Evolutionary conservation across 2,113 vertebrate species (phyloP), one percentile per base, ranked within the genome.

Genomic region (Polypterus senegalus): DNA sequence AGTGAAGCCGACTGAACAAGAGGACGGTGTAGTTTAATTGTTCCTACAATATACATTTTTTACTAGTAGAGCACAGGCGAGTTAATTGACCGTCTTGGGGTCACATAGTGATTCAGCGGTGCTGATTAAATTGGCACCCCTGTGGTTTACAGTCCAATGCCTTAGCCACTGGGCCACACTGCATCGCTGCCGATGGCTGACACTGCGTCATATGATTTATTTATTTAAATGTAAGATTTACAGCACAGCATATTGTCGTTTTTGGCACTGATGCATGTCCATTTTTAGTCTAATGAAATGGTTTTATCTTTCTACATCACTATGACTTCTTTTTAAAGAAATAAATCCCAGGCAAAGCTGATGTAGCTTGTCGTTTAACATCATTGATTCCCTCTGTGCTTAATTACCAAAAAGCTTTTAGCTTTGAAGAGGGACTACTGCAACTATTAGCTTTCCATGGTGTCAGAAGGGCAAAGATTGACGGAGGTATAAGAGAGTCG

Each of bases 171-270:
- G 27, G 27, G 27, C 27, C 27, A 27, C 27, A 27, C 27, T 27
- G 27, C 27, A 27, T 27, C 2, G 27, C 27, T 27, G 27, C 27
- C 2, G 27, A 27, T 27, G 27, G 27, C 27, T 27, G 27, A 27
- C 27, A 27, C 27, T 27, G 27, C 27, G 27, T 27, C 27, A 27
- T 27, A 27, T 27, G 27, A 27, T 27, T 27, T 27, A 27, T 27
- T 27, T 27, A 27, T 27, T 27, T 27, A 27, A 27, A 74, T 74
- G 72, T 79, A 78, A 74, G 66, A 72, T 67, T 63, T 62, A 63
- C 70, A 79, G 79, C 83, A 73, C 68, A 76, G 82, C 80, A 60
- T 68, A 63, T 66, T 44, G 65, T 70, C 74, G 72, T 77, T 82
- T 81, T 79, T 82, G 81, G 65, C 53, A 54, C 70, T 56, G 6